Base-by-base conservation (phyloP, 2,113 vertebrate species). In the Hippocampus zosterae region DNA sequence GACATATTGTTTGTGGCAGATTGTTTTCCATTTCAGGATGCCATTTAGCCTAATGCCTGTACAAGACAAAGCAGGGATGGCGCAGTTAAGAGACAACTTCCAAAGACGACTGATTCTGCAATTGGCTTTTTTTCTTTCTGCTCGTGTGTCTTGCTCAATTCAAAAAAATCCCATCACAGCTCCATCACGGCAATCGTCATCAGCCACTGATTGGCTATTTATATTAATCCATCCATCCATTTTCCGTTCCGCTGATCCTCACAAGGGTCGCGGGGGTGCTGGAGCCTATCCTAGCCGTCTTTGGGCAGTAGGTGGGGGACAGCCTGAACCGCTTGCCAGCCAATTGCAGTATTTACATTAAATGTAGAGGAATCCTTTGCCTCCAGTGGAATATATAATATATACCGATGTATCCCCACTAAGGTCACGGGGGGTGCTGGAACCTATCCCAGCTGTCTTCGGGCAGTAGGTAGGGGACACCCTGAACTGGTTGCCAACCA, bases 361-460 rank as follows among this genome's bases (percentile, higher is more conserved):
- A 76, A 81, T 87, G 81, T 71, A 15, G 84, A 86, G 91, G 87
- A 88, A 90, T 87, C 85, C 85, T 70, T 73, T 77, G 67, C 84
- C 86, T 76, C 71, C 80, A 73, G 79, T 74, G 75, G 72, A 81
- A 80, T 74, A 33, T 33, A n/a, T n/a, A n/a, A n/a, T n/a, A n/a
- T n/a, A n/a, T n/a, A 33, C 29, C 29, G 29, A 2, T 33, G 3
- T 3, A 33, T 33, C 29, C 29, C 4, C 29, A 33, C 2, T 33
- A 3, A 4, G 29, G 29, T 33, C 29, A 2, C 29, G 29, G 29
- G 29, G 29, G 29, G 29, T 33, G 27, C 27, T 29, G 27, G 27
- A 29, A 3, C 27, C 27, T 29, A 29, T 29, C 27, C 27, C 27
- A 29, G 27, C 27, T 29, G 29, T 33, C 29, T 33, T 33, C 29